Evolutionary conservation across 2,113 vertebrate genomes (phyloP), one percentile per base, ranked within the genome.

Genomic region (Phyllostomus hastatus): DNA sequence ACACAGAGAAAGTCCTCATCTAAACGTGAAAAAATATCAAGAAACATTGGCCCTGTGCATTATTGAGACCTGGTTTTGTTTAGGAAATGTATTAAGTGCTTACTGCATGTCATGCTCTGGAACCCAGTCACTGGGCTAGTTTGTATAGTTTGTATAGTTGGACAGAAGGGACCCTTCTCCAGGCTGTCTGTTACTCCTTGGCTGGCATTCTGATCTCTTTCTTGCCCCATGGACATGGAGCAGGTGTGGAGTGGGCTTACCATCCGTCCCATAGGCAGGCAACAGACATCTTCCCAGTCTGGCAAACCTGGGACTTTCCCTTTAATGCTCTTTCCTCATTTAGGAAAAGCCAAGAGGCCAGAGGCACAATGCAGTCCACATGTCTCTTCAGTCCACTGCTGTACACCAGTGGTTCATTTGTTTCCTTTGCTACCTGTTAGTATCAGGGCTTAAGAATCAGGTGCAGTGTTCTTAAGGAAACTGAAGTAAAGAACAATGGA

Each of bases 401-500:
- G 52, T 57, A 35, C 75, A 69, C 50, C 12, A 0, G 48, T 72
- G 17, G 64, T 66, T 90, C 66, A 3, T 38, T 64, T 86, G 19
- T 85, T 85, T 79, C 41, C 50, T 88, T 61, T 75, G 83, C 76
- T 3, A 7, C n/a, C 11, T 46, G 24, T 46, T 73, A 48, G 43
- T 88, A 31, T 57, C 35, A 26, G 75, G n/a, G 80, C 38, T 61
- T 73, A 88, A 93, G 48, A 73, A 95, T 59, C 80, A 89, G 69
- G 46, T 7, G 3, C 75, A 50, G 28, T 90, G 31, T 90, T 95
- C 94, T 91, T 67, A 73, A 90, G 78, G 79, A 95, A 89, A 79
- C 87, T 15, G 1, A 79, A 61, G 4, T 86, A 31, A 59, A 90
- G 66, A 93, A 89, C 92, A 78, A 15, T 84, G 43, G 69, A n/a